Percentiles rank a stretch among this genome's conserved stretches.
Evolutionary conservation across 2,113 vertebrate species (phyloP).

Genomic region (Epinephelus cyanopodus): DNA sequence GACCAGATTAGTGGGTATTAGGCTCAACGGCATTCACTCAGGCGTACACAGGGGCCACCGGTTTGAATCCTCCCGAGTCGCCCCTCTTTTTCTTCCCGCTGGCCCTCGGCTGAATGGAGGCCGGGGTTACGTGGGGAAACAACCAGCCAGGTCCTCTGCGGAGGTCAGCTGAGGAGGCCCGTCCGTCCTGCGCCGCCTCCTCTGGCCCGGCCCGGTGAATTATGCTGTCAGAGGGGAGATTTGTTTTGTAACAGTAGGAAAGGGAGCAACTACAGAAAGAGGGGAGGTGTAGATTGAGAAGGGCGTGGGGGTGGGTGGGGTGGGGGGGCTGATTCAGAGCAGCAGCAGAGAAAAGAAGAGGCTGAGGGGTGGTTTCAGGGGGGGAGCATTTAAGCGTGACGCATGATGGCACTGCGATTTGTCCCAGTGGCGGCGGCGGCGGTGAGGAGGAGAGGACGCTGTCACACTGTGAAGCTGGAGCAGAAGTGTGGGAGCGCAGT

Average conservation of each 20-base stretch:
- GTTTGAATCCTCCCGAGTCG: constrained; percentile 63
- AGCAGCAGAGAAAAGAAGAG: constrained; percentile 51
- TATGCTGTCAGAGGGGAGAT: constrained; percentile 78
- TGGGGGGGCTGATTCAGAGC: constrained; percentile 32
- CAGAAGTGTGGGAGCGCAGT: constrained; percentile 58
- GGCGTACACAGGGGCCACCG: constrained; percentile 71
- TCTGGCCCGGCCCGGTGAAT: constrained; percentile 66
- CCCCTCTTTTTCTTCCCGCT: constrained; percentile 52
- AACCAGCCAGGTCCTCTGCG: constrained; percentile 59
- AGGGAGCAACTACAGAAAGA: constrained; percentile 68
- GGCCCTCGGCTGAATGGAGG: constrained; percentile 59
- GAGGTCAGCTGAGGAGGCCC: constrained; percentile 67
- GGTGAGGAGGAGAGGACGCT: constrained; percentile 43
- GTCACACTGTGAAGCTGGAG: constrained; percentile 64
- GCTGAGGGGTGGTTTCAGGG: constrained; percentile 40
- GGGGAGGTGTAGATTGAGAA: constrained; percentile 33
- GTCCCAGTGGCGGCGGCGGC: constrained; percentile 55
- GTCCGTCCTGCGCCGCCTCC: constrained; percentile 41
- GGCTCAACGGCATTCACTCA: constrained; percentile 75
- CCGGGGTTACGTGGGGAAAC: constrained; percentile 66
- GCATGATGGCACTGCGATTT: constrained; percentile 76
- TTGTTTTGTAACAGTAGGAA: constrained; percentile 78
- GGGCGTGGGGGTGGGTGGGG: constrained; percentile 36
- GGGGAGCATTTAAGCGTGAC: constrained; percentile 65
- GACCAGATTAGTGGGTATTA: constrained; percentile 83